Base-by-base conservation (phyloP, 2,888 invertebrate species). In the Caenorhabditis angaria region DNA sequence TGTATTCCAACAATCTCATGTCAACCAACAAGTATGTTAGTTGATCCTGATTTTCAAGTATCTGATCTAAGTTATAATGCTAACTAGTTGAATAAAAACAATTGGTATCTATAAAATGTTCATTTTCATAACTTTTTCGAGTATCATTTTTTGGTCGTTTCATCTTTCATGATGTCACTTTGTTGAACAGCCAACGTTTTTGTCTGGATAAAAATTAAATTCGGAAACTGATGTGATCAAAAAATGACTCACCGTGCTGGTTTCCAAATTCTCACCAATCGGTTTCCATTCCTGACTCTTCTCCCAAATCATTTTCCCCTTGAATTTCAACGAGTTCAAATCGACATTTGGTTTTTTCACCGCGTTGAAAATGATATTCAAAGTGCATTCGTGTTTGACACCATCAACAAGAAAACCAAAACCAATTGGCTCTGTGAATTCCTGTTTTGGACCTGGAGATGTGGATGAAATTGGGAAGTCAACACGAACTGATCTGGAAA, bases 231-330 rank as follows among this genome's bases (percentile, higher is more conserved):
- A 18, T 41, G 10, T 10, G 18, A 41, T 41, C 18, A 14, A 5
- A 29, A 18, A 55, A 18, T 54, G 56, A 27, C 25, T 41, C 25
- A 22, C 35, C 4, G 10, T 24, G 41, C 24, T n/a, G 24, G 27
- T 27, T 1, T 14, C 22, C 20, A 18, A 12, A 58, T 8, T 24
- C 25, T 6, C 8, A n/a, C 22, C 18, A 61, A 27, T 20, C 22
- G 51, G 6, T 27, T 22, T 61, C 70, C 70, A 70, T 10, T 70
- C 70, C n/a, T 62, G 62, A 50, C 70, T 70, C 55, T 65, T 70
- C 53, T 71, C 71, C 71, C 71, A 71, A 48, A 71, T 18, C 22
- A 53, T 64, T 35, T 61, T 55, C 18, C 64, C 66, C 20, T 22
- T 25, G 32, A 71, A 71, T 35, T 61, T 57, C 53, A 71, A 53